Evolutionary conservation across 2,797 vertebrate species (phyloP).

Genomic region (Tapera naevia): DNA sequence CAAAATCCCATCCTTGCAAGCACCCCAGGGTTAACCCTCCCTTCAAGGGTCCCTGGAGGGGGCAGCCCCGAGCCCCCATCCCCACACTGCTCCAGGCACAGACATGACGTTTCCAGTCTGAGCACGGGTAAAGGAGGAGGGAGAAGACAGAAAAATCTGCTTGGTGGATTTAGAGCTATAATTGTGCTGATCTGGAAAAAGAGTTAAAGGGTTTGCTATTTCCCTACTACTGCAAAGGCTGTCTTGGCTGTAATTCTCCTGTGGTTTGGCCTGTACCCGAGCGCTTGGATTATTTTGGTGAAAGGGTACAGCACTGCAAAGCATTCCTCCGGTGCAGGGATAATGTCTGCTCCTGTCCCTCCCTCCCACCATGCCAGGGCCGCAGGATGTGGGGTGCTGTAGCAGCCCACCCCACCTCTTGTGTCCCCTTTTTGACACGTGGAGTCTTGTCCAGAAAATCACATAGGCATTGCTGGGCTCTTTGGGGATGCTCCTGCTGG

Average conservation of each 20-base stretch:
- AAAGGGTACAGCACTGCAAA: background rate
- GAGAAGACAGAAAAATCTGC: background rate
- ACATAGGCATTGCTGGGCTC: accelerated
- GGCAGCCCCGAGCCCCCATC: background rate
- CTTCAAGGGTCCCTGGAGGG: background rate
- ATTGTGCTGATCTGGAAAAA: conserved; percentile 68
- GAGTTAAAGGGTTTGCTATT: conserved; percentile 22
- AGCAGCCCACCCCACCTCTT: background rate
- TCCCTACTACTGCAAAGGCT: conserved; percentile 2
- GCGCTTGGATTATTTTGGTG: background rate
- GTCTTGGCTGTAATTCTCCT: conserved; percentile 35
- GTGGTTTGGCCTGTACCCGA: background rate
- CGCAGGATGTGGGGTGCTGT: background rate
- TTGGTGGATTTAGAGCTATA: background rate
- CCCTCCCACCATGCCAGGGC: background rate
- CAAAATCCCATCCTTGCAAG: background rate
- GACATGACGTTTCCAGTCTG: background rate
- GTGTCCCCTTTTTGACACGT: background rate
- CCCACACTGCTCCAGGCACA: background rate
- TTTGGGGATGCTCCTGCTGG: background rate
- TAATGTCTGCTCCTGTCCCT: background rate
- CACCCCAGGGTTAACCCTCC: background rate
- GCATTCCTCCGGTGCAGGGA: background rate
- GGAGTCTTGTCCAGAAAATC: background rate
- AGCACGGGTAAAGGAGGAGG: background rate